phyloP scores from a whole-genome alignment of 1,140 invertebrate genomes.

The Streblospio benedicti region DNA sequence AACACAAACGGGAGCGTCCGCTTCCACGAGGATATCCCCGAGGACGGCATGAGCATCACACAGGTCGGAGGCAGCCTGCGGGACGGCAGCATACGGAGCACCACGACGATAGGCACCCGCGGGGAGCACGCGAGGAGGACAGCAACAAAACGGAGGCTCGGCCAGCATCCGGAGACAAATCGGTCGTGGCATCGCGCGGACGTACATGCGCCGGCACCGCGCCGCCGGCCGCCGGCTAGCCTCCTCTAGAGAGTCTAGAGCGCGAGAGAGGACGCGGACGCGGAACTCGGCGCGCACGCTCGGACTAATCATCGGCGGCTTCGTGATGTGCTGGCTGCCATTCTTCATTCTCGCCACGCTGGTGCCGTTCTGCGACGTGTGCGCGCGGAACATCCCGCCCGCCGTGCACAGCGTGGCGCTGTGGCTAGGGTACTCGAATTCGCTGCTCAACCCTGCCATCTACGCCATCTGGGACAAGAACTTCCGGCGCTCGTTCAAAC shows the following conservation, averaged over 20 bases:
- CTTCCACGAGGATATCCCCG: too few relatives aligned
- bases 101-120: too few relatives aligned
- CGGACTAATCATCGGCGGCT: slow-evolving; percentile 83
- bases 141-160: not conserved
- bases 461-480: slow-evolving; percentile 59
- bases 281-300: slow-evolving; percentile 52
- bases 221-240: not conserved
- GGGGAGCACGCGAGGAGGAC: not conserved
- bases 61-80: too few relatives aligned
- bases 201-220: not conserved
- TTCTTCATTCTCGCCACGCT: slow-evolving; percentile 90
- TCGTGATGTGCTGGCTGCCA: slow-evolving; percentile 86
- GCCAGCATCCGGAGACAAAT: not conserved
- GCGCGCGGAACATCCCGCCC: slow-evolving; percentile 20
- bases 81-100: too few relatives aligned
- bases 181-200: not conserved
- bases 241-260: not conserved
- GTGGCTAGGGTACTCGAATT: slow-evolving; percentile 64
- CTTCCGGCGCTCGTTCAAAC: slow-evolving; percentile 41
- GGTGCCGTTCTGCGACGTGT: slow-evolving; percentile 56
- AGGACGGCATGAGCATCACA: too few relatives aligned
- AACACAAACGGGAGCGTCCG: too few relatives aligned
- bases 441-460: slow-evolving; percentile 90
- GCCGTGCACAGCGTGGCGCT: slow-evolving; percentile 27
- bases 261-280: not conserved